Percentiles rank a stretch among this genome's conserved stretches.
Conservation (phyloP, 1,140 invertebrate species). For the Tetragonula clypearis region DNA sequence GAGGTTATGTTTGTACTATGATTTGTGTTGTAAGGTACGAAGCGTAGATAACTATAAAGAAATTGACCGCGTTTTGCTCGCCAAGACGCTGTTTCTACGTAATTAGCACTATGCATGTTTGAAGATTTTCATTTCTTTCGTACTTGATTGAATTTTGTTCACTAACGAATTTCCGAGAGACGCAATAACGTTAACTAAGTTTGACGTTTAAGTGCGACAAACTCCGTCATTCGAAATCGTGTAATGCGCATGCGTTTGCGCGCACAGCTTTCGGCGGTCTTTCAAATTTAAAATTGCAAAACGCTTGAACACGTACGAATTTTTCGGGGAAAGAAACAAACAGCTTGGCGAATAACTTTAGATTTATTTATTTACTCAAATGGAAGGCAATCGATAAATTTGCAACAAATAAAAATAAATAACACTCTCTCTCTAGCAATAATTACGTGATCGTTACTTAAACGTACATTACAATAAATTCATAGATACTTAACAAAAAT, state of each 20-base stretch:
- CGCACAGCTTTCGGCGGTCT: background rate
- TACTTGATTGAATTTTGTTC: background rate
- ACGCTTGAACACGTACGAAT: too few relatives aligned
- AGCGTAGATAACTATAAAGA: background rate
- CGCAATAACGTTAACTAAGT: background rate
- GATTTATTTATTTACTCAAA: constrained; percentile 81
- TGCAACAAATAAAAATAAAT: constrained; percentile 83
- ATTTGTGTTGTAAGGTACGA: too few relatives aligned
- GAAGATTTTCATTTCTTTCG: background rate
- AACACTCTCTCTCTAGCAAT: constrained; percentile 81
- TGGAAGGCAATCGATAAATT: constrained; percentile 83
- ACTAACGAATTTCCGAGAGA: background rate
- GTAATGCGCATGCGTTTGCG: background rate
- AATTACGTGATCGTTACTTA: constrained; percentile 79
- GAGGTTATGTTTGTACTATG: constrained; percentile 24
- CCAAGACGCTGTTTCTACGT: background rate
- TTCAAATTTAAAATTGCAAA: background rate
- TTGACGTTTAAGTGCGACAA: constrained; percentile 12
- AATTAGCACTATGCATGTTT: background rate
- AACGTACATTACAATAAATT: constrained; percentile 78
- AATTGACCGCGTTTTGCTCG: too few relatives aligned
- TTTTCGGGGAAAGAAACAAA: background rate
- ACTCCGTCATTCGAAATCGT: background rate
- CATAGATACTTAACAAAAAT: constrained; percentile 78
- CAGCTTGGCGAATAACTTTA: constrained; percentile 68